These are phyloP conservation scores for Agrotis exclamationis DNA, from an alignment of 2,888 invertebrate genomes.

Conservation along the genomic window DNA sequence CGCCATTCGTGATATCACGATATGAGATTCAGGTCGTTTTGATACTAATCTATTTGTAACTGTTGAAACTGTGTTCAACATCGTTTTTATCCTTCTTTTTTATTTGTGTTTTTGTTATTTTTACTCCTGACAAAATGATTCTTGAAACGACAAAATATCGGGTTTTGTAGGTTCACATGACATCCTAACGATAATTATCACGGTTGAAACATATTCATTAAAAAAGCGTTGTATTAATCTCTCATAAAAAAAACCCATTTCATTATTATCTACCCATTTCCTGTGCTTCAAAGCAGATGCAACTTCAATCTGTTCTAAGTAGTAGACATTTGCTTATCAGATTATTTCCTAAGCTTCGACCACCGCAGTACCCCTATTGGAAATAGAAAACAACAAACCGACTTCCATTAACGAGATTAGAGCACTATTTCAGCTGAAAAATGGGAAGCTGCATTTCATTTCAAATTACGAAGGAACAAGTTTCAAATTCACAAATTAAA, in stretches of 20 bases:
- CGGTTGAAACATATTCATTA: neutral
- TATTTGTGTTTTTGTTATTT: neutral
- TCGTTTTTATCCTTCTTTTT: neutral
- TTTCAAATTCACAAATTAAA: slow-evolving; percentile 48
- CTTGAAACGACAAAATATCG: neutral
- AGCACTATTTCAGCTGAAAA: slow-evolving; percentile 15
- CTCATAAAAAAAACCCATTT: neutral
- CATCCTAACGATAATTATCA: neutral
- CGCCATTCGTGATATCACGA: slow-evolving; percentile 43
- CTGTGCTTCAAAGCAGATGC: neutral
- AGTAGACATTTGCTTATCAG: slow-evolving; percentile 10
- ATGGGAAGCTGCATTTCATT: slow-evolving; percentile 17
- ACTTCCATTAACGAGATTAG: slow-evolving; percentile 9
- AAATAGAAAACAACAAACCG: slow-evolving; percentile 21
- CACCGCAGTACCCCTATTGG: neutral
- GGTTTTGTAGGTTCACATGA: neutral
- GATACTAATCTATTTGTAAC: slow-evolving; percentile 46
- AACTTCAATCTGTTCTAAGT: slow-evolving; percentile 19
- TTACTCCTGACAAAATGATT: neutral
- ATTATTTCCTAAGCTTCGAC: slow-evolving; percentile 7
- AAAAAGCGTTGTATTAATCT: neutral
- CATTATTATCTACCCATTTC: neutral
- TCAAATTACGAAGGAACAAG: slow-evolving; percentile 15
- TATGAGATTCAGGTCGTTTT: slow-evolving; percentile 44
- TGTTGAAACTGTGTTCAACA: slow-evolving; percentile 32